These are phyloP conservation scores for Cromileptes altivelis DNA, from an alignment of 2,113 vertebrate species.

Conservation along the genomic window DNA sequence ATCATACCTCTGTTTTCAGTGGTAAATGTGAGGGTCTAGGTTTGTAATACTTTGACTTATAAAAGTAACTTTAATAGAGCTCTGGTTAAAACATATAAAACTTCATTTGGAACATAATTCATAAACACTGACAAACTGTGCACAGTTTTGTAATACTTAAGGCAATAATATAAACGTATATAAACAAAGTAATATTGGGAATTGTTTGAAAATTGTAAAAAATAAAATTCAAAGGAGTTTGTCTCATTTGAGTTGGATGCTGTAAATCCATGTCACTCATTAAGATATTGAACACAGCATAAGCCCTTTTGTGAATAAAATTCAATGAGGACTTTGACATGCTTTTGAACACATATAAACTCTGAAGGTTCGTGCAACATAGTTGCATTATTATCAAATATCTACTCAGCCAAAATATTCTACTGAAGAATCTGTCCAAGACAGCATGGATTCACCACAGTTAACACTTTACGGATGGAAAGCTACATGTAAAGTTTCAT, in stretches of 20 bases:
- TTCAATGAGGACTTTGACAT: conserved; percentile 58
- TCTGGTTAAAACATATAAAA: conserved; percentile 77
- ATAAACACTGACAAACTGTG: conserved; percentile 69
- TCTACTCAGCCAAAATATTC: conserved; percentile 67
- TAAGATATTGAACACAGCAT: conserved; percentile 34
- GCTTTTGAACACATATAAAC: conserved; percentile 61
- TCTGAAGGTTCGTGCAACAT: conserved; percentile 65
- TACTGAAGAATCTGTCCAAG: conserved; percentile 62
- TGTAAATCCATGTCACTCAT: conserved; percentile 37
- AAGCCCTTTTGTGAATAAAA: conserved; percentile 66
- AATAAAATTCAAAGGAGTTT: conserved; percentile 44
- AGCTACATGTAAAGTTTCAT: conserved; percentile 58
- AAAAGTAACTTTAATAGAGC: conserved; percentile 69
- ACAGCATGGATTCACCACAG: conserved; percentile 48
- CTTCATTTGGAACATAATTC: conserved; percentile 73
- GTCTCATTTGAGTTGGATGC: conserved; percentile 42
- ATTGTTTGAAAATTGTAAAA: conserved; percentile 61
- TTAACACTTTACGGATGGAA: conserved; percentile 59
- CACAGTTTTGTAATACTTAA: conserved; percentile 76
- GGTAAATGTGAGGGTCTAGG: conserved; percentile 52
- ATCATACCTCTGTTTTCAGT: conserved; percentile 55
- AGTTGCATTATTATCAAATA: conserved; percentile 74
- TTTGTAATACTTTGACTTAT: conserved; percentile 69
- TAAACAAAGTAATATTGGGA: conserved; percentile 50
- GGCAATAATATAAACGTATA: conserved; percentile 77